Base-by-base conservation (phyloP, 2,113 vertebrate genomes). In the Agelaius tricolor region DNA sequence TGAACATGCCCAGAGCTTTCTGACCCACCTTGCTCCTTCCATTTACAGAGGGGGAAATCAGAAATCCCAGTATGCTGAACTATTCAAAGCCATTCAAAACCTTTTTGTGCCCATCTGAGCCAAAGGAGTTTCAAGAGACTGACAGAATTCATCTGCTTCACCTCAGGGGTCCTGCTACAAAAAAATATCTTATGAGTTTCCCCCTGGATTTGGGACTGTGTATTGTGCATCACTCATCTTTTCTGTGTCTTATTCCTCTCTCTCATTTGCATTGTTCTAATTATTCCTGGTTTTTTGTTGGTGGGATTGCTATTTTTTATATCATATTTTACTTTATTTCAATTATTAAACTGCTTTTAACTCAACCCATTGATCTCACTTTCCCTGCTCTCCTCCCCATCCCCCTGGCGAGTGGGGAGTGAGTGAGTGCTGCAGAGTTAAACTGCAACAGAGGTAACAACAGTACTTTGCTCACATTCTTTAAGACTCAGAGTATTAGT, bases 401-500 rank as follows among this genome's bases (percentile, higher is more conserved):
- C 41, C 22, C 21, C 19, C 22, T 0, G 0, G 15, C 22, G 26
- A 37, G 26, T 12, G 22, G 10, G 58, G 31, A 81, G 19, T 37
- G 51, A 78, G 39, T 1, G 3, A 83, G 35, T 17, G 35, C 33
- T 44, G 33, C 79, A 77, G 15, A 49, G 79, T 77, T 77, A 57
- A 90, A 77, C 49, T 44, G 35, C 37, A 63, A 21, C 57, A 82
- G 58, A 76, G 69, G 33, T 63, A 93, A 72, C 83, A 84, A 55
- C 66, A 85, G 67, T 6, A 72, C 47, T 90, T 71, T 79, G 47
- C 28, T 94, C 62, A 61, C 58, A 76, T 75, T 84, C 66, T 69
- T 93, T 41, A 76, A 93, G 59, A 91, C 58, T 91, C 89, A 82
- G 93, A 75, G 81, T 37, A 89, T 95, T 96, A 95, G 89, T 96